Conservation (phyloP, 2,113 vertebrate genomes). For the Alaudala cheleensis region DNA sequence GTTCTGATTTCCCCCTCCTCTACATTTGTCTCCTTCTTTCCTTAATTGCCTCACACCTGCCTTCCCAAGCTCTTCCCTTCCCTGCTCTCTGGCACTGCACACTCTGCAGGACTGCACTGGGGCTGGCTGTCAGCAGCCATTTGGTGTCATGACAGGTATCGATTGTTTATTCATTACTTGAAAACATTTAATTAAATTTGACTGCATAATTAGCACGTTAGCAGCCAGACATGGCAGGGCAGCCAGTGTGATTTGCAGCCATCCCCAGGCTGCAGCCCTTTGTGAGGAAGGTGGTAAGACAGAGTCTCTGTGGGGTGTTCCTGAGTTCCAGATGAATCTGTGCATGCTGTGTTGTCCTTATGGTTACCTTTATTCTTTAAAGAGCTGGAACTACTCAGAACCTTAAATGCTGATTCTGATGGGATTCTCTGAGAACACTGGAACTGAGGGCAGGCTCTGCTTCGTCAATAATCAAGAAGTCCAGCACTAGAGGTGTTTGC, state of each 20-base stretch:
- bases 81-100: neutral
- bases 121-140: neutral
- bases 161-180: slow-evolving; percentile 32
- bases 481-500: neutral
- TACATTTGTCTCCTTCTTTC: neutral
- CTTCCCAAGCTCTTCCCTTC: neutral
- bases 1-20: neutral
- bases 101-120: neutral
- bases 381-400: neutral
- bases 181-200: slow-evolving; percentile 22
- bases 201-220: neutral
- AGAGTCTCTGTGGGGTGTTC: neutral
- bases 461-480: neutral
- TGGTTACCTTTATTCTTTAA: neutral
- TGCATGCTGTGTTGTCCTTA: neutral
- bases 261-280: neutral
- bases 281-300: neutral
- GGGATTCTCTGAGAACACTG: neutral
- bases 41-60: neutral
- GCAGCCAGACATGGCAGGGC: neutral
- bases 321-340: neutral
- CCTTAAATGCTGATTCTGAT: neutral
- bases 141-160: neutral
- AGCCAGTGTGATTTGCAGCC: neutral
- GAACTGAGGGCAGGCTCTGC: neutral